These are phyloP conservation scores for Cephus pulcher DNA, from an alignment of 2,888 invertebrate genomes.

Conservation along the genomic window DNA sequence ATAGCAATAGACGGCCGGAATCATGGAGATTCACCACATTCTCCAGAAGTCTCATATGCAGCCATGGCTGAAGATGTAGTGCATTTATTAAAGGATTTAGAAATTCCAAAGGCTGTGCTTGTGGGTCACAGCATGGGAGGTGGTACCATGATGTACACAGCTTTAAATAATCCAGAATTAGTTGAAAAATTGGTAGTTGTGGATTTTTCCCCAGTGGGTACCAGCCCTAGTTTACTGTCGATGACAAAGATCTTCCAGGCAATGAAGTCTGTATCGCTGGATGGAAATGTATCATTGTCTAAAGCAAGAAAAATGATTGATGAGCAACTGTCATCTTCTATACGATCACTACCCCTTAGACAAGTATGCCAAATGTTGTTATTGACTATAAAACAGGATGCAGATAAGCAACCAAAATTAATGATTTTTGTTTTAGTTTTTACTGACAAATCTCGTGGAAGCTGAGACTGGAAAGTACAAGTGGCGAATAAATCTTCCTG, in stretches of 20 bases:
- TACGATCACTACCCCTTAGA: constrained; percentile 72
- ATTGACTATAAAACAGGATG: not conserved
- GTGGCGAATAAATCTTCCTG: constrained; percentile 86
- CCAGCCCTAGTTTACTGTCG: constrained; percentile 72
- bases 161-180: constrained; percentile 76
- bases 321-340: constrained; percentile 72
- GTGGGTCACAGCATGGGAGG: constrained; percentile 98
- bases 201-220: constrained; percentile 78
- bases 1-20: constrained; percentile 91
- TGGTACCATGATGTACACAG: constrained; percentile 87
- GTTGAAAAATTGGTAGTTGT: constrained; percentile 77
- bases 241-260: constrained; percentile 77
- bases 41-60: constrained; percentile 77
- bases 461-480: constrained; percentile 72
- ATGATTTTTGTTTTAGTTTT: constrained; percentile 70
- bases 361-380: constrained; percentile 45
- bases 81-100: constrained; percentile 73
- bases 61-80: constrained; percentile 81
- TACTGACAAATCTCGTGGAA: constrained; percentile 87
- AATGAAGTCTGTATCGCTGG: constrained; percentile 73
- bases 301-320: constrained; percentile 78
- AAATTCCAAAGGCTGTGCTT: constrained; percentile 75
- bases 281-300: constrained; percentile 74
- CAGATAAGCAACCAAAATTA: not conserved
- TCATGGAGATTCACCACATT: constrained; percentile 94